Conservation (phyloP, 2,113 vertebrate species). For the Sula dactylatra region DNA sequence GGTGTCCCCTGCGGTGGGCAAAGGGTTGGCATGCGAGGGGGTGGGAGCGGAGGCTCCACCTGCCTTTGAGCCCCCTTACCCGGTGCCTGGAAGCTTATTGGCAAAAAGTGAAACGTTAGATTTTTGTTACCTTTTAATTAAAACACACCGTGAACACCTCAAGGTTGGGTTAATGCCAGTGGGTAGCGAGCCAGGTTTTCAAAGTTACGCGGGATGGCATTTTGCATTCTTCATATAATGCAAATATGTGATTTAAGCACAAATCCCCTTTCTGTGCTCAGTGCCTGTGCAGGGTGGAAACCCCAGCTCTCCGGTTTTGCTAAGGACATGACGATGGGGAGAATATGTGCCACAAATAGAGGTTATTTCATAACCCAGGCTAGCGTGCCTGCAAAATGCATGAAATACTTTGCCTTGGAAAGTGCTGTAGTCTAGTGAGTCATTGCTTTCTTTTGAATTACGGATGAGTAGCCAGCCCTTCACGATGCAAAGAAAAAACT, state of each 20-base stretch:
- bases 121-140: neutral
- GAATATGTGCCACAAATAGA: neutral
- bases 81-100: rapidly evolving
- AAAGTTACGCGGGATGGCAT: rapidly evolving
- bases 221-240: neutral
- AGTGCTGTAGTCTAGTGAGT: slow-evolving; percentile 35
- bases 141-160: neutral
- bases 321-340: neutral
- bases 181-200: neutral
- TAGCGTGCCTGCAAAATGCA: neutral
- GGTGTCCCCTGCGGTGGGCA: neutral
- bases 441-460: slow-evolving; percentile 43
- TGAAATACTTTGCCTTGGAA: slow-evolving; percentile 32
- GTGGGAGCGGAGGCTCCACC: rapidly evolving
- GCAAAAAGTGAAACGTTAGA: neutral
- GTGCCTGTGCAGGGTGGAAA: neutral
- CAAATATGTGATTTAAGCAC: rapidly evolving
- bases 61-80: neutral
- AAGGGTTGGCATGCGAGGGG: neutral
- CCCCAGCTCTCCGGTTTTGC: neutral
- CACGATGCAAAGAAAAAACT: slow-evolving; percentile 38
- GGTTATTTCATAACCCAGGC: neutral
- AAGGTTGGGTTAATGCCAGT: neutral
- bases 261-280: rapidly evolving
- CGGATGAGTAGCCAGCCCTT: slow-evolving; percentile 27